Base-by-base conservation (phyloP, 2,888 invertebrate genomes). In the Lasioglossum villosulum region DNA sequence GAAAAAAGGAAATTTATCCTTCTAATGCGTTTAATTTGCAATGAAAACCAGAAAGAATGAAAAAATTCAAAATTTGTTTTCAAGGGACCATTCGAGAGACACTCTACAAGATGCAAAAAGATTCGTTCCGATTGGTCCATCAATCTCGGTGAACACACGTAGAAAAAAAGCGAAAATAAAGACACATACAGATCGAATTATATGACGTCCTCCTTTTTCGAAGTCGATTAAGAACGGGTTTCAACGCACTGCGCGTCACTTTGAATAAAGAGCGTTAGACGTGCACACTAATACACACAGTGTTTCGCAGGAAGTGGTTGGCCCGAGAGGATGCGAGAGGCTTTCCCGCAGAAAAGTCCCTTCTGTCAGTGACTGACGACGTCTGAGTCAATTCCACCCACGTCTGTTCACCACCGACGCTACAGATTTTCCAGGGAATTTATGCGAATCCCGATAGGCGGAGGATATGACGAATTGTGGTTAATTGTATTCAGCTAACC, bases 381-480 rank as follows among this genome's bases (percentile, higher is more conserved):
- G 75, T 75, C 80, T 90, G 92, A 91, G 76, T 91, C 91, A 91
- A 88, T 68, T 30, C 45, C 72, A 48, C 45, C 45, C 48, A 72
- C 72, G 30, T 68, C 1, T 37, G 37, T 12, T 4, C 23, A 23
- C 37, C 68, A 66, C 66, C 82, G 77, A 66, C 66, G 66, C 66
- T 66, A 66, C 66, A 66, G 84, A 86, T 84, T 85, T 87, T 83
- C 72, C 83, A 68, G 88, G 71, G 79, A 82, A 39, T 78, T 68
- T 27, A 59, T 56, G 82, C 42, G 72, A 34, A 86, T 88, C 52
- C 80, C 80, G 12, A 75, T 75, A 71, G 37, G 39, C 70, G 56
- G 78, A 90, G 91, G 91, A 92, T 90, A 81, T 91, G 92, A 92
- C 90, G 86, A 86, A 73, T 80, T 68, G 23, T 56, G 52, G 12